Base-by-base conservation (phyloP, 2,888 invertebrate species). In the Drosophila subquinaria region DNA sequence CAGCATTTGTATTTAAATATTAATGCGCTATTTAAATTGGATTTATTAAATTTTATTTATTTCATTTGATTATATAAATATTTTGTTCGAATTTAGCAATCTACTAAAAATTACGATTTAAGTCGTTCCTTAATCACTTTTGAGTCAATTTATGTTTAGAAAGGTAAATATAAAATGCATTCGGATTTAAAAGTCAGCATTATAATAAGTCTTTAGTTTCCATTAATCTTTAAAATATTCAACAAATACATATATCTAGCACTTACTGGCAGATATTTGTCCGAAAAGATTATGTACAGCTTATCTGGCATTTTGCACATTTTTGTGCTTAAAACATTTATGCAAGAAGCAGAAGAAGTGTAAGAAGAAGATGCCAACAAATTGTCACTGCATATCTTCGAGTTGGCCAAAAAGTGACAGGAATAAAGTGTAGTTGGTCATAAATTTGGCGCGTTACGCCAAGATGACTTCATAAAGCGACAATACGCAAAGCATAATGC, bases 391-490 rank as follows among this genome's bases (percentile, higher is more conserved):
- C 77, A 66, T 68, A 76, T 82, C 82, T 82, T 82, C 66, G 70
- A 70, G 76, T 56, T 79, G 80, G 71, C 82, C 79, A 82, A 80
- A 82, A 82, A 76, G 65, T 78, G 88, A 85, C 88, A 78, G 74
- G 73, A 79, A 82, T 81, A 82, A 88, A 81, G 78, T 85, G 83
- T 86, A 84, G 86, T 86, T 88, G 87, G 89, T 81, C 89, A 86
- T 86, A 86, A 86, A 86, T 86, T 89, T 88, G 78, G 75, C 64
- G 88, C 82, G 89, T 89, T 80, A 82, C 85, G 88, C 88, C 73
- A 88, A 89, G 85, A 86, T 86, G 85, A 84, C 85, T 86, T 89
- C 88, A 89, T 86, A 86, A 86, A 86, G 85, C 88, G 85, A 87
- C 89, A 89, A 85, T 82, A 84, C 88, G 86, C 81, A 85, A 86